Base-by-base conservation (phyloP, 2,888 invertebrate genomes). In the Chymomyza procnemis region DNA sequence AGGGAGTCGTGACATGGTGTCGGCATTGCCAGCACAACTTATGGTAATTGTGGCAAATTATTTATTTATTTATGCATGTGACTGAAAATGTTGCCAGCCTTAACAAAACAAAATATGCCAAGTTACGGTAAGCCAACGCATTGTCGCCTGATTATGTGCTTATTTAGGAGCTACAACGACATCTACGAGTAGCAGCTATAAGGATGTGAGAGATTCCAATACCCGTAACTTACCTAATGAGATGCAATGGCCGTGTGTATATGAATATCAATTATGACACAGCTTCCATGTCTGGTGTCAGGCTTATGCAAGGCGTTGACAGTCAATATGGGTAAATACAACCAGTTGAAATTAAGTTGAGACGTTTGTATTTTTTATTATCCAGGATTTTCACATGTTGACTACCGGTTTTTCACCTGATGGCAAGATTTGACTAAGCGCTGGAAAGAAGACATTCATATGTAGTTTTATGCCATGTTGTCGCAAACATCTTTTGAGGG, bases 121-220 rank as follows among this genome's bases (percentile, higher is more conserved):
- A 18, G 6, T 57, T 16, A 30, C 19, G 26, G 14, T 3, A 56
- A 30, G 56, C 56, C 26, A 56, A 56, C 56, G 54, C 54, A 80
- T 79, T 85, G 84, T 78, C 87, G 85, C 87, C 87, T 85, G 81
- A 81, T 81, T 85, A 85, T 87, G 83, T 85, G 80, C 83, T 82
- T 85, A 79, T 87, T 87, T 81, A 82, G 70, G 73, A 70, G 75
- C 12, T 12, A 34, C 34, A 34, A 34, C 34, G 34, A 76, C 72
- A 5, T 26, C 26, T 26, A 72, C 50, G 85, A 81, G 87, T 46
- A 56, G 26, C 8, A 55, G n/a, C n/a, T 71, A 66, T 65, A 72
- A 61, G 79, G 73, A 81, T 75, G 12, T 30, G 54, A 66, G 68
- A 61, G 57, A 64, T 59, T 54, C 19, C 64, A 22, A 65, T 55